phyloP scores from a whole-genome alignment of 2,797 vertebrate genomes.

The Parotocinclus haroldoi region DNA sequence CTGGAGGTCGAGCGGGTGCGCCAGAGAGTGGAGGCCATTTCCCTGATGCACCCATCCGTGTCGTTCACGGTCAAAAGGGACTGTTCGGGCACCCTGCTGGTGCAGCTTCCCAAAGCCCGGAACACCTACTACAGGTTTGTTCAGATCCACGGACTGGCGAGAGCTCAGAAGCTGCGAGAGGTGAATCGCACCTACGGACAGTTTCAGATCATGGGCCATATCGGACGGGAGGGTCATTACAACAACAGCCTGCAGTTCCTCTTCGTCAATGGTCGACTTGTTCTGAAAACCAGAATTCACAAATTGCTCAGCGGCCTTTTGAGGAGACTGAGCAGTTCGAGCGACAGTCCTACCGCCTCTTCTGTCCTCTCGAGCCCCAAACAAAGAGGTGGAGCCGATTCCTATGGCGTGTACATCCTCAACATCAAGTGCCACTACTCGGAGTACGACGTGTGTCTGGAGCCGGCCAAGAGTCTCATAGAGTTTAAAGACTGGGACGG shows the following conservation, averaged over 20 bases:
- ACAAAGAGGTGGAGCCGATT: constrained; percentile 74
- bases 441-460: constrained; percentile 90
- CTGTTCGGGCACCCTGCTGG: constrained; percentile 78
- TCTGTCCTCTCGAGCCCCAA: constrained; percentile 67
- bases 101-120: constrained; percentile 87
- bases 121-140: constrained; percentile 83
- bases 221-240: constrained; percentile 89
- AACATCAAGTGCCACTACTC: constrained; percentile 82
- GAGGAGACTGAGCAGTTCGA: constrained; percentile 76
- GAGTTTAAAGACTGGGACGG: constrained; percentile 93
- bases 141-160: constrained; percentile 82
- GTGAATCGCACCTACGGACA: constrained; percentile 68
- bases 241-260: constrained; percentile 89
- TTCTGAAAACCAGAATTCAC: constrained; percentile 89
- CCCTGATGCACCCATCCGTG: constrained; percentile 85
- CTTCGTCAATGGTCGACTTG: constrained; percentile 85
- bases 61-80: constrained; percentile 92
- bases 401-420: constrained; percentile 82
- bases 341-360: constrained; percentile 59
- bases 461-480: constrained; percentile 90
- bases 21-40: constrained; percentile 84
- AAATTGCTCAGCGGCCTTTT: constrained; percentile 86
- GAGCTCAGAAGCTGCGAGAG: constrained; percentile 83
- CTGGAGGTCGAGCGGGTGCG: constrained; percentile 88
- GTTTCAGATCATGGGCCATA: constrained; percentile 81